These are phyloP conservation scores for Capitulum mitella DNA, from an alignment of 2,888 invertebrate genomes.

Conservation along the genomic window DNA sequence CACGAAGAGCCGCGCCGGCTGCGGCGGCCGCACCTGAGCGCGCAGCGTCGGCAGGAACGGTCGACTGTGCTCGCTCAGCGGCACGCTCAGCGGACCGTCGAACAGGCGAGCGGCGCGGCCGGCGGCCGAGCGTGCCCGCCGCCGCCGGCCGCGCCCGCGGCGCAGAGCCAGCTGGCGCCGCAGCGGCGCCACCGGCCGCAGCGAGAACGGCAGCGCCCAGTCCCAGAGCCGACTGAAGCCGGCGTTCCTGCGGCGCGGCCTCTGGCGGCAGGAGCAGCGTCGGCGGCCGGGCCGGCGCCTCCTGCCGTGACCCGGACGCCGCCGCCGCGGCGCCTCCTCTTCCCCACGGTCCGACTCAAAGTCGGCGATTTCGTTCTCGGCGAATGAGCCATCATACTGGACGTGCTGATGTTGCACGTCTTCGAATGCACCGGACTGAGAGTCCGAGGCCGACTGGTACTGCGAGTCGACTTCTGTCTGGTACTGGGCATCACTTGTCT, in stretches of 20 bases:
- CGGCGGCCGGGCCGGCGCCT: neutral
- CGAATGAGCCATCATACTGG: neutral
- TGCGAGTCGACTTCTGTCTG: no score
- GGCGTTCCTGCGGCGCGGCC: neutral
- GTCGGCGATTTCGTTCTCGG: neutral
- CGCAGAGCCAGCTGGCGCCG: neutral
- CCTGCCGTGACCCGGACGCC: neutral
- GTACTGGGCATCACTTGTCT: no score
- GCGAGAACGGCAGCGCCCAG: neutral
- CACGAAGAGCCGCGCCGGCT: neutral
- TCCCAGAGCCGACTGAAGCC: no score
- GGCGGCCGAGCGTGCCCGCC: neutral
- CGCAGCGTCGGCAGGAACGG: constrained; percentile 20
- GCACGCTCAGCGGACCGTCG: constrained; percentile 3
- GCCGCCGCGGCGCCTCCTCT: neutral
- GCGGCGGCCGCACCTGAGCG: neutral
- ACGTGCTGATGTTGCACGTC: neutral
- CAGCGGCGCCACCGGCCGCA: neutral
- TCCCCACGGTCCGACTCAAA: neutral
- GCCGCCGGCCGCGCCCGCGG: neutral
- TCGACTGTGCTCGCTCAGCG: neutral
- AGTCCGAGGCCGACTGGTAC: no score
- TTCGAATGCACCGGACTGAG: no score
- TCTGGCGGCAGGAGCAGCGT: neutral
- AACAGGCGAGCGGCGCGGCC: neutral